Percentiles rank a stretch among this genome's conserved stretches.
These are phyloP conservation scores for Burhinus bistriatus DNA, from an alignment of 2,113 vertebrate species.

Conservation along the genomic window DNA sequence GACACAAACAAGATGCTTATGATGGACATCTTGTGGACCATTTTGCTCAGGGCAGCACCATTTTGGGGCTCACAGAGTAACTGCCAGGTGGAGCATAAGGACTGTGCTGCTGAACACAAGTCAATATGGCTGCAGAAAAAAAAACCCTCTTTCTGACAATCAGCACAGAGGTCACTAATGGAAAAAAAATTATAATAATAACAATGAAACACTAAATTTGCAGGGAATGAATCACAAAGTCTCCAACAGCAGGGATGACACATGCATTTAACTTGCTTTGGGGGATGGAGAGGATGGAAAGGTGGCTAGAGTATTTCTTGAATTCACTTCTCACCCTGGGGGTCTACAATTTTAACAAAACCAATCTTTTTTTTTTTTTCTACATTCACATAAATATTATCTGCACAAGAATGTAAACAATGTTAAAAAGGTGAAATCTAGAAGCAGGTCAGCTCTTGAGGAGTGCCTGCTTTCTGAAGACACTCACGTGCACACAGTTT, in stretches of 20 bases:
- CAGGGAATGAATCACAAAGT: background rate
- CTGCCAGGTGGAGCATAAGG: background rate
- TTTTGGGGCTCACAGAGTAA: background rate
- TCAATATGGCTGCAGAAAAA: background rate
- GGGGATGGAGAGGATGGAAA: background rate
- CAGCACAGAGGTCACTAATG: background rate
- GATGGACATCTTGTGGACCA: background rate
- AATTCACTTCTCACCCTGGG: background rate
- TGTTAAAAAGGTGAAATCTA: background rate
- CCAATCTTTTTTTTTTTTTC: background rate
- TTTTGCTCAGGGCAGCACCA: background rate
- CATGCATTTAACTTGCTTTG: background rate
- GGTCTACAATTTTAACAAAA: background rate
- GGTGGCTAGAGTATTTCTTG: background rate
- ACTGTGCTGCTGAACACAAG: background rate
- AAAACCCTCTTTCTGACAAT: background rate
- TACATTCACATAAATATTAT: background rate
- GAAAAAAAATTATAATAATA: background rate
- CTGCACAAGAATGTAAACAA: background rate
- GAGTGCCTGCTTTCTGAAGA: background rate
- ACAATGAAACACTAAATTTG: background rate
- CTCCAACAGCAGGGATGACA: background rate
- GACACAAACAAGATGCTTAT: background rate
- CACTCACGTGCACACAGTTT: fast-evolving
- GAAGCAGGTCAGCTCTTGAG: background rate